phyloP scores from a whole-genome alignment of 2,888 invertebrate species.

The Clusia tigrina region DNA sequence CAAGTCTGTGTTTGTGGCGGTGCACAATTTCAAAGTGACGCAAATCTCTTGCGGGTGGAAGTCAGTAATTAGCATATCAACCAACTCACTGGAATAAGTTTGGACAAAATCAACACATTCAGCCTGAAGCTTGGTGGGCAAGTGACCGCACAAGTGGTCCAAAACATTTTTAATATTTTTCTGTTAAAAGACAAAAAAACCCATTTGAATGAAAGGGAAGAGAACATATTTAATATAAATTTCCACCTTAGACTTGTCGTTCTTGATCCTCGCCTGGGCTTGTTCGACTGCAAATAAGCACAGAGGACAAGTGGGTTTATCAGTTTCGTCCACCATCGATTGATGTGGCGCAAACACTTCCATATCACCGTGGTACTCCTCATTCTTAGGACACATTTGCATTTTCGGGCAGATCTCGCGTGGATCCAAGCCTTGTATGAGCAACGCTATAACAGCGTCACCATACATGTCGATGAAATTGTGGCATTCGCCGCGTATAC shows the following conservation, averaged over 20 bases:
- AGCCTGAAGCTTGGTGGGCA: conserved; percentile 70
- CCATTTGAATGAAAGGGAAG: conserved; percentile 9
- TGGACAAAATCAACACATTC: conserved; percentile 82
- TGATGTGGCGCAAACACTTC: conserved; percentile 65
- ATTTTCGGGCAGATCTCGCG: conserved; percentile 72
- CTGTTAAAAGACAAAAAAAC: conserved; percentile 62
- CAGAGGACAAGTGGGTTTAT: conserved; percentile 79
- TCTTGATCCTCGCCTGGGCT: conserved; percentile 76
- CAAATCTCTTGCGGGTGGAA: conserved; percentile 81
- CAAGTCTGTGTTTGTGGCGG: conserved; percentile 65
- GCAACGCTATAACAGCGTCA: conserved; percentile 78
- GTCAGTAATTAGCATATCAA: conserved; percentile 81
- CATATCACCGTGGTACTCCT: conserved; percentile 64
- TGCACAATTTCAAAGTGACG: conserved; percentile 77
- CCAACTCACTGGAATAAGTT: conserved; percentile 76
- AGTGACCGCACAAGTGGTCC: conserved; percentile 73
- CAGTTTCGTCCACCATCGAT: conserved; percentile 56
- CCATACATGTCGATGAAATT: conserved; percentile 82
- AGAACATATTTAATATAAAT: background rate
- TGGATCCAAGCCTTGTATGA: conserved; percentile 71
- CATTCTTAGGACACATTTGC: conserved; percentile 71
- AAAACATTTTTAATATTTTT: conserved; percentile 74
- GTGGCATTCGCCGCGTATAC: conserved; percentile 72
- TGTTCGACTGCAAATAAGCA: conserved; percentile 84
- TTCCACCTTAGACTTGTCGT: conserved; percentile 77